A percentile compares a stretch with the other conserved stretches of the same genome.
Conservation (phyloP, 2,113 vertebrate genomes). For the Silurus asotus region DNA sequence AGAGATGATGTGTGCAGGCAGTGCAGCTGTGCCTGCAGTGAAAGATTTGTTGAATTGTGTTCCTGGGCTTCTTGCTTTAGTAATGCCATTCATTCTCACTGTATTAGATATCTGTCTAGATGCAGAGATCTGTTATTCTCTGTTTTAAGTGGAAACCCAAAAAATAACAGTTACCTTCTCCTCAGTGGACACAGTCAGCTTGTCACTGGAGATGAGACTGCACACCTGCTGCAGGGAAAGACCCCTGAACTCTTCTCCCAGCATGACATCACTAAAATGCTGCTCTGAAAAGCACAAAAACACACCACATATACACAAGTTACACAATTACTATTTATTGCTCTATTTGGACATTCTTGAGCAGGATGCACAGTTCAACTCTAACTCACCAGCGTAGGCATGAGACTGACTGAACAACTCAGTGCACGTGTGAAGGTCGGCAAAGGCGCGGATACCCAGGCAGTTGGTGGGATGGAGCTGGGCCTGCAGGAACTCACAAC, state of each 20-base stretch:
- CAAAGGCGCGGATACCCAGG: constrained; percentile 92
- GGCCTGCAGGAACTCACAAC: constrained; percentile 93
- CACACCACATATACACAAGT: constrained; percentile 40
- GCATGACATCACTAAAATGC: constrained; percentile 93
- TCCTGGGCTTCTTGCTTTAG: no score
- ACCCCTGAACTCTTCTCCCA: constrained; percentile 92
- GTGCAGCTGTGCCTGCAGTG: no score
- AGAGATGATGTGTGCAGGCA: no score
- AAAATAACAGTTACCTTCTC: constrained; percentile 83
- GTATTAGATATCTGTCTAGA: no score
- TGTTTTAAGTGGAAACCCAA: not conserved
- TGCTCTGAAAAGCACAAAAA: constrained; percentile 82
- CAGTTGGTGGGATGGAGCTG: constrained; percentile 95
- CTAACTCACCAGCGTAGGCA: constrained; percentile 84
- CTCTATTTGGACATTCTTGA: not conserved
- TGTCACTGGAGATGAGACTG: constrained; percentile 94
- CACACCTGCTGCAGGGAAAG: constrained; percentile 94
- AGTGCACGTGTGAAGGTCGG: constrained; percentile 90
- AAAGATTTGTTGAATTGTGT: no score
- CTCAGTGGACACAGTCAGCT: constrained; percentile 92
- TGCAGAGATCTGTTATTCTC: no score
- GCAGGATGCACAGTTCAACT: not conserved
- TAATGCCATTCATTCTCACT: no score
- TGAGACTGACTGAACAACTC: constrained; percentile 90
- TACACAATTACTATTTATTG: not conserved